Conservation (phyloP, 2,797 vertebrate genomes). For the Microctenopoma steveboyesi region DNA sequence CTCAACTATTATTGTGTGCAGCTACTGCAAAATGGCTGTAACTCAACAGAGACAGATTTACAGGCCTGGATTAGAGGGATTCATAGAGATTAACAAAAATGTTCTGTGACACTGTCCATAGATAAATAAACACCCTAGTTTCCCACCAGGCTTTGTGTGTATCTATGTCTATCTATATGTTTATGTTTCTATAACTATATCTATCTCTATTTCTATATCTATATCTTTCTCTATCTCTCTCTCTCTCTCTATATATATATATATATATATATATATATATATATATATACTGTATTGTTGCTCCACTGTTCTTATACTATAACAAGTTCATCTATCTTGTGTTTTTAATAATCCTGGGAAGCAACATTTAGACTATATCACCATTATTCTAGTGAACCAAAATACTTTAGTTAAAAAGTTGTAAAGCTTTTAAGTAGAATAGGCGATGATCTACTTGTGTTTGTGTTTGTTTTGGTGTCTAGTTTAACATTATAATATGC, state of each 20-base stretch:
- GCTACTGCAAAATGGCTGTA: constrained; percentile 24
- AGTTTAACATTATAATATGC: constrained; percentile 34
- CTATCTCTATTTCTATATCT: no score
- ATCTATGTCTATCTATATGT: no score
- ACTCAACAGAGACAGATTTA: constrained; percentile 34
- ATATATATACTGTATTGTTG: constrained; percentile 11
- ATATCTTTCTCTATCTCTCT: no score
- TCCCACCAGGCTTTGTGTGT: constrained; percentile 2
- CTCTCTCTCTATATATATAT: no score
- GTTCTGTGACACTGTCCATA: constrained; percentile 12
- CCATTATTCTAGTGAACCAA: not conserved
- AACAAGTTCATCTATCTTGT: constrained; percentile 14
- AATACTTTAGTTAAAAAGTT: not conserved
- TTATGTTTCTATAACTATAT: no score
- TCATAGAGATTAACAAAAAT: constrained; percentile 18
- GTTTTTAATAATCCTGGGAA: constrained; percentile 7
- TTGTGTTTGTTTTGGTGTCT: constrained; percentile 44
- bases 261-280: not conserved
- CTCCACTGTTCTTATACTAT: not conserved
- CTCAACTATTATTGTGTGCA: constrained; percentile 38
- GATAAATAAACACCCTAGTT: constrained; percentile 7
- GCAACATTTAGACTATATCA: not conserved
- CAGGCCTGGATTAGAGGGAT: constrained; percentile 32
- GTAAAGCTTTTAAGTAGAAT: not conserved
- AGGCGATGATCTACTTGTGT: constrained; percentile 18